Evolutionary conservation across 2,888 invertebrate genomes (phyloP).

Genomic region (Drosophila melanosoma): DNA sequence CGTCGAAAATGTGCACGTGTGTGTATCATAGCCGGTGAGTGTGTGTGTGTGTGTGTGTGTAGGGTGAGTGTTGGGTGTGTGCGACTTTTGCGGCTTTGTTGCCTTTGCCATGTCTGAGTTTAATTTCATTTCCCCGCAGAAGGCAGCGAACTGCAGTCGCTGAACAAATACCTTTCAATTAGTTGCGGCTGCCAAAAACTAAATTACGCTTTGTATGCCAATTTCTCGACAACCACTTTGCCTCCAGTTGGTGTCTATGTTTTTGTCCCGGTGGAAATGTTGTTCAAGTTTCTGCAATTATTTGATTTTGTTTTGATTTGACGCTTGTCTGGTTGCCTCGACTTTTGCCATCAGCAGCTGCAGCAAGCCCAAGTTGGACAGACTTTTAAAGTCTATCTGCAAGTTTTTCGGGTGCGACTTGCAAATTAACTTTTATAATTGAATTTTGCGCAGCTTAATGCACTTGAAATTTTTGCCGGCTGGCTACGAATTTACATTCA

Average conservation of each 20-base stretch:
- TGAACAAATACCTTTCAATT: conserved; percentile 75
- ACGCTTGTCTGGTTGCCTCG: conserved; percentile 45
- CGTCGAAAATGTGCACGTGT: conserved; percentile 2
- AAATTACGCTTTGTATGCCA: conserved; percentile 66
- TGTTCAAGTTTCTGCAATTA: conserved; percentile 4
- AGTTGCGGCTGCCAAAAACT: conserved; percentile 71
- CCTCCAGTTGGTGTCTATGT: conserved; percentile 16
- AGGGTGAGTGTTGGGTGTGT: conserved; percentile 7
- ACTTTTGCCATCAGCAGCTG: conserved; percentile 53
- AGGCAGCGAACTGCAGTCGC: conserved; percentile 59
- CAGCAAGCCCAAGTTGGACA: conserved; percentile 39
- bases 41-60: not conserved
- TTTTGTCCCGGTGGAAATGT: not conserved
- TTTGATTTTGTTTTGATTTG: conserved; percentile 34
- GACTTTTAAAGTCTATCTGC: conserved; percentile 61
- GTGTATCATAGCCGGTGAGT: not conserved
- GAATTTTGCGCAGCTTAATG: conserved; percentile 61
- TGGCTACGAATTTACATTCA: conserved; percentile 37
- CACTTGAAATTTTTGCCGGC: conserved; percentile 45
- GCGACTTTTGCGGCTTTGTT: conserved; percentile 56
- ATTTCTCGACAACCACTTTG: conserved; percentile 43
- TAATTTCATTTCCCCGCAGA: conserved; percentile 58
- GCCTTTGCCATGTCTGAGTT: conserved; percentile 34
- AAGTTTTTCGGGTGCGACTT: conserved; percentile 38
- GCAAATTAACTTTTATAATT: conserved; percentile 64